Base-by-base conservation (phyloP, 1,140 invertebrate genomes). In the Drosophila mauritiana region DNA sequence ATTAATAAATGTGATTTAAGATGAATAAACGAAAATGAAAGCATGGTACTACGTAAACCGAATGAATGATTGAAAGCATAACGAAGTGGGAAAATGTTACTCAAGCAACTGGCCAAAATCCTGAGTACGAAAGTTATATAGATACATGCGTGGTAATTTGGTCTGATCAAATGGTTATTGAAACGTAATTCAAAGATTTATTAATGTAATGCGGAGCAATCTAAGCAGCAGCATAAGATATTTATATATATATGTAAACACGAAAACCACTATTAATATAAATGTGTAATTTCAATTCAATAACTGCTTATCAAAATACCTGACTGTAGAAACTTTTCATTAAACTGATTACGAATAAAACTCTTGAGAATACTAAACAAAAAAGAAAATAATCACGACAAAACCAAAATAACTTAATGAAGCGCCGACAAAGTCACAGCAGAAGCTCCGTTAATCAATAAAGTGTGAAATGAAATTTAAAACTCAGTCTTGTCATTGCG, bases 1-100 rank as follows among this genome's bases (percentile, higher is more conserved):
- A 80, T 70, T 86, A 88, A 88, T 88, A 88, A 89, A 89, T 88
- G 83, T 88, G 83, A 88, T 88, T 88, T 88, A 88, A 89, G 84
- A 64, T 80, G 62, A 76, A 76, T 76, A 76, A 76, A 73, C 48
- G 7, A 31, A 67, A 75, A 57, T 51, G 65, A 78, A 76, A 86
- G 61, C 72, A 79, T 75, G 80, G 78, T 76, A 80, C 76, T 80
- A 75, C 74, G 70, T 65, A 76, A 51, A 27, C 64, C 64, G 40
- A 59, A 59, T 37, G 22, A 75, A 64, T 63, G 61, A 70, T 37
- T 42, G 64, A 73, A 52, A 58, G 48, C 31, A 40, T 49, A 17
- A 25, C 10, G 52, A 64, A 64, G 27, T 51, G 22, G 56, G 42
- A 46, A 48, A 15, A 56, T 51, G 73, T 37, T 62, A 62, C 56